Evolutionary conservation across 2,797 vertebrate genomes (phyloP).

Genomic region (Jordanella pulchra): DNA sequence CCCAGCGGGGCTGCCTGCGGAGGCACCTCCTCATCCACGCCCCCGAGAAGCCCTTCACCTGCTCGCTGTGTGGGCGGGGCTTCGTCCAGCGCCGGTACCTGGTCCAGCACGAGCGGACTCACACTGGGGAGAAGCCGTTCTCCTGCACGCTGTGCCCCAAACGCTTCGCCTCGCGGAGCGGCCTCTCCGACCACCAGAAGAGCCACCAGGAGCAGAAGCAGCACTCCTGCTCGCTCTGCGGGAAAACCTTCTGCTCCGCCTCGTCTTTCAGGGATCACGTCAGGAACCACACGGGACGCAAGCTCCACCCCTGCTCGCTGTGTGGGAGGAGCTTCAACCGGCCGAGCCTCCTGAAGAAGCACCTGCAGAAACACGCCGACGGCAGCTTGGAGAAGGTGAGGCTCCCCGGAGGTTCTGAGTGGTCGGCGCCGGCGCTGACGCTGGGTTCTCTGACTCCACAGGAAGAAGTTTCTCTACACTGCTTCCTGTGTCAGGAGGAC

Average conservation of each 20-base stretch:
- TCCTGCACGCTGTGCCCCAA: constrained; percentile 61
- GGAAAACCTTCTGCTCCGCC: constrained; percentile 50
- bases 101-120: constrained; percentile 54
- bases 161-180: constrained; percentile 56
- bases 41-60: constrained; percentile 41
- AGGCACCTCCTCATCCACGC: constrained; percentile 54
- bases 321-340: constrained; percentile 67
- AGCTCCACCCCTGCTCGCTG: constrained; percentile 47
- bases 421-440: too few species aligned
- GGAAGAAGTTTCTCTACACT: constrained; percentile 20
- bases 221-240: constrained; percentile 46
- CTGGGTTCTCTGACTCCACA: not conserved
- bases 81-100: constrained; percentile 59
- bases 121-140: constrained; percentile 67
- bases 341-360: constrained; percentile 58
- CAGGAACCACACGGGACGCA: constrained; percentile 56
- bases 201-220: constrained; percentile 35
- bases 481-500: constrained; percentile 27
- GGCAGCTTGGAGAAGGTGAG: constrained; percentile 1
- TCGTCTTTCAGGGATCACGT: constrained; percentile 59
- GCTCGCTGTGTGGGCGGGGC: constrained; percentile 49
- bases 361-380: constrained; percentile 44
- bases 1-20: constrained; percentile 55
- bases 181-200: constrained; percentile 49
- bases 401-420: too few species aligned